Evolutionary conservation across 2,888 invertebrate species (phyloP).

Genomic region (Epistrophella euchroma): DNA sequence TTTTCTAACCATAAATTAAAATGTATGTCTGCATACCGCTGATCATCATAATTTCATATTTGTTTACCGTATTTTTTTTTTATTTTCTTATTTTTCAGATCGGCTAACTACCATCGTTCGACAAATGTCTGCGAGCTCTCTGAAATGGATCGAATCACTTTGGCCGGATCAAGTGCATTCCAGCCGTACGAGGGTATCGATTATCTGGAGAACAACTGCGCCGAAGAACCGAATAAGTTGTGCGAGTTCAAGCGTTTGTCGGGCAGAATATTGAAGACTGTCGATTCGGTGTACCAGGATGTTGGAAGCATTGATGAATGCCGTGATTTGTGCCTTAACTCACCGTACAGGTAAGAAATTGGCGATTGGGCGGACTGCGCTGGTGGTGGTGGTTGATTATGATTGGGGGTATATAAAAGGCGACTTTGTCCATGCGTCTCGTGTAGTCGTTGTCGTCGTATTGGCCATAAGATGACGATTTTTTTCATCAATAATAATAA

Average conservation of each 20-base stretch:
- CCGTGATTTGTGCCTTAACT: conserved; percentile 93
- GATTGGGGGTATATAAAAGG: conserved; percentile 26
- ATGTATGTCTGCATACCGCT: conserved; percentile 59
- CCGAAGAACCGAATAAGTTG: conserved; percentile 95
- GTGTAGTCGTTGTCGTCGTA: neutral
- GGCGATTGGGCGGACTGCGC: neutral
- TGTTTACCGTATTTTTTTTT: conserved; percentile 29
- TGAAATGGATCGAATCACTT: conserved; percentile 95
- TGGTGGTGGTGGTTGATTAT: conserved; percentile 51
- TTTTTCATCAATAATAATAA: conserved; percentile 66
- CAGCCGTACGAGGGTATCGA: conserved; percentile 88
- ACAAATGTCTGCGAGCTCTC: conserved; percentile 94
- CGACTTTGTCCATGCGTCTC: neutral
- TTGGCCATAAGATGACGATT: conserved; percentile 58
- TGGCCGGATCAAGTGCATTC: conserved; percentile 92
- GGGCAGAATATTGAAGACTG: conserved; percentile 95
- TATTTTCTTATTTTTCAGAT: conserved; percentile 85
- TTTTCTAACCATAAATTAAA: conserved; percentile 59
- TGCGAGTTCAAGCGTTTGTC: conserved; percentile 96
- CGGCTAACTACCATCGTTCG: conserved; percentile 94
- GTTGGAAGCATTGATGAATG: conserved; percentile 94
- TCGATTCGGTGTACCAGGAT: conserved; percentile 96
- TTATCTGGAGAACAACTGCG: conserved; percentile 96
- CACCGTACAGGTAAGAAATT: conserved; percentile 88
- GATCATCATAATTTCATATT: conserved; percentile 64